Conservation (phyloP, 2,113 vertebrate genomes). For the Pituophis catenifer region DNA sequence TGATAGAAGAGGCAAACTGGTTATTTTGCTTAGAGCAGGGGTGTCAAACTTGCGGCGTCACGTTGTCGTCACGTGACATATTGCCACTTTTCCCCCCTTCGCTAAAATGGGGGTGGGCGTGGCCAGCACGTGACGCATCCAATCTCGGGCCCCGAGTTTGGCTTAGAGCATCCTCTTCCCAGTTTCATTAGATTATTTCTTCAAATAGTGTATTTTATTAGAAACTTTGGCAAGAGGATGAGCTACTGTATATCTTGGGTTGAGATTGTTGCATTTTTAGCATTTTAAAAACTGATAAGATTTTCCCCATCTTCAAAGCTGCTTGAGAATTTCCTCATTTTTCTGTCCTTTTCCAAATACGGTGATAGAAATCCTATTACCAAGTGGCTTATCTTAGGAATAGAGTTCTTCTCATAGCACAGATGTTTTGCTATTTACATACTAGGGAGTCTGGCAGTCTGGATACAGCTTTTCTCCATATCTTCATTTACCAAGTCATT, state of each 20-base stretch:
- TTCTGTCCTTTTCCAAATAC: neutral
- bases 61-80: too few relatives aligned
- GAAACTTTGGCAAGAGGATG: constrained; percentile 8
- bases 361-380: constrained; percentile 32
- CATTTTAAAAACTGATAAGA: constrained; percentile 32
- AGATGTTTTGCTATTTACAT: constrained; percentile 51
- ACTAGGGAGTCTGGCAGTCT: constrained; percentile 32
- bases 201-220: constrained; percentile 20
- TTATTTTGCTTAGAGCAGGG: neutral
- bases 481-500: constrained; percentile 52
- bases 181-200: neutral
- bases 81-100: too few relatives aligned
- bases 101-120: too few relatives aligned
- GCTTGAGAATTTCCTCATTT: constrained; percentile 27
- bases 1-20: neutral
- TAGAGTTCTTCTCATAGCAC: constrained; percentile 32
- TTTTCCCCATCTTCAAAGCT: constrained; percentile 19
- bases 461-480: constrained; percentile 33
- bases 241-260: constrained; percentile 20
- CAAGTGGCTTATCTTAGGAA: constrained; percentile 34
- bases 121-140: too few relatives aligned
- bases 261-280: constrained; percentile 27
- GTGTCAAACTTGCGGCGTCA: too few relatives aligned
- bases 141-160: accelerated
- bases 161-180: neutral